Percentiles rank a stretch among this genome's conserved stretches.
These are phyloP conservation scores for Anagyrus pseudococci DNA, from an alignment of 2,888 invertebrate species.

Conservation along the genomic window DNA sequence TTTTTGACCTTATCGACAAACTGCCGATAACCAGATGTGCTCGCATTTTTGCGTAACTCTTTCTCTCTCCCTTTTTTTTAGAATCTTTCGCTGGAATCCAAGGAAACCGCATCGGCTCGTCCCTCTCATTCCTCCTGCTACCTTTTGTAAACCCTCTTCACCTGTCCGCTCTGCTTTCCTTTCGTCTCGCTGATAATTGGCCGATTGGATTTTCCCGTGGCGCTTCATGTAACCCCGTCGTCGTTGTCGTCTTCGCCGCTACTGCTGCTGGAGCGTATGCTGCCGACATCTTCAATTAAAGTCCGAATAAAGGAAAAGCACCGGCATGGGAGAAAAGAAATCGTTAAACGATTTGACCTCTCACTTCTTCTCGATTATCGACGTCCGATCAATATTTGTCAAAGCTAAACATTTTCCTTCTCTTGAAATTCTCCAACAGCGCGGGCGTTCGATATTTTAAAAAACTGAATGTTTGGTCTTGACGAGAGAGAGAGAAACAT, in stretches of 20 bases:
- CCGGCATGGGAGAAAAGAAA: no score
- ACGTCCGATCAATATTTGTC: no score
- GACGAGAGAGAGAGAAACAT: background rate
- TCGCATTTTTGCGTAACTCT: conserved; percentile 2
- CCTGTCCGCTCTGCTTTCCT: conserved; percentile 13
- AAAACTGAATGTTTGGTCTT: no score
- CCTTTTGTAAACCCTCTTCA: no score
- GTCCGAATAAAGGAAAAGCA: conserved; percentile 7
- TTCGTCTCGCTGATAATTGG: conserved; percentile 36
- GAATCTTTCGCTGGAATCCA: conserved; percentile 20
- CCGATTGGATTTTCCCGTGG: conserved; percentile 20
- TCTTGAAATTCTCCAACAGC: no score
- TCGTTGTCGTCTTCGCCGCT: background rate
- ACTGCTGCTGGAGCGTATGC: background rate
- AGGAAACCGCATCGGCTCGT: conserved; percentile 1
- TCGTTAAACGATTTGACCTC: no score
- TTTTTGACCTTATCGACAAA: conserved; percentile 35
- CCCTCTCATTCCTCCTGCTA: no score
- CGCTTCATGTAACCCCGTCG: no score
- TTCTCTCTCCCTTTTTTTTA: background rate
- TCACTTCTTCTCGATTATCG: no score
- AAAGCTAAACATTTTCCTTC: no score
- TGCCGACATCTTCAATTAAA: conserved; percentile 25
- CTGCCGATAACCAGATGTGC: conserved; percentile 34
- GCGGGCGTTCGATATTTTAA: no score